Evolutionary conservation across 2,888 invertebrate genomes (phyloP), one percentile per base, ranked within the genome.

Genomic region (Bugulina stolonifera): DNA sequence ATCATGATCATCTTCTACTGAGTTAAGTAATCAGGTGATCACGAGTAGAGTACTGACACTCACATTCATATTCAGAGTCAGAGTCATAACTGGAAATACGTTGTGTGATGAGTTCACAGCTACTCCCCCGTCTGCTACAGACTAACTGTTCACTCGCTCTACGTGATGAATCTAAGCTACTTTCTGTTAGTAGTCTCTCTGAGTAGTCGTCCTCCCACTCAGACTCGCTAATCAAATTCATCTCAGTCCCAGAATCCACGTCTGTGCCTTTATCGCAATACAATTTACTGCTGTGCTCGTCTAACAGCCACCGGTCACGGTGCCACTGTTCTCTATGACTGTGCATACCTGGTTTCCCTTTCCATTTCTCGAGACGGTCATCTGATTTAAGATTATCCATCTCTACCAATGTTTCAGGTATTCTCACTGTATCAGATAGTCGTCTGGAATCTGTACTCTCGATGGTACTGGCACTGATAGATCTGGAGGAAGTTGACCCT

Each of bases 351-450:
- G 29, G 29, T 43, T 10, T 43, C 43, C 10, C 18, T 5, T 18
- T 43, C 18, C 5, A 32, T 29, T 22, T 22, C 34, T 32, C 32
- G 10, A 22, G 18, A 5, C 32, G 25, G 18, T 29, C 64, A 32
- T 32, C 64, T 10, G 64, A 27, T 22, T 27, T 3, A 14, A 14
- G 27, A 32, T 27, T 27, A 14, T 64, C 64, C 2, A 27, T n/a
- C n/a, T 64, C 64, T 64, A 29, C 32, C 5, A 64, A 32, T 14
- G 64, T 64, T 64, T 64, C 64, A 29, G 64, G 64, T 25, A 64
- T 32, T 14, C n/a, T 27, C 29, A 64, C 64, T 3, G 64, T 22
- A 34, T 64, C 64, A 32, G 29, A 29, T 3, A 32, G 29, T 32
- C 64, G 22, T 32, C 32, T 64, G n/a, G 64, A 64, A 1, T 64